Base-by-base conservation (phyloP, 2,113 vertebrate genomes). In the Leucopsar rothschildi region DNA sequence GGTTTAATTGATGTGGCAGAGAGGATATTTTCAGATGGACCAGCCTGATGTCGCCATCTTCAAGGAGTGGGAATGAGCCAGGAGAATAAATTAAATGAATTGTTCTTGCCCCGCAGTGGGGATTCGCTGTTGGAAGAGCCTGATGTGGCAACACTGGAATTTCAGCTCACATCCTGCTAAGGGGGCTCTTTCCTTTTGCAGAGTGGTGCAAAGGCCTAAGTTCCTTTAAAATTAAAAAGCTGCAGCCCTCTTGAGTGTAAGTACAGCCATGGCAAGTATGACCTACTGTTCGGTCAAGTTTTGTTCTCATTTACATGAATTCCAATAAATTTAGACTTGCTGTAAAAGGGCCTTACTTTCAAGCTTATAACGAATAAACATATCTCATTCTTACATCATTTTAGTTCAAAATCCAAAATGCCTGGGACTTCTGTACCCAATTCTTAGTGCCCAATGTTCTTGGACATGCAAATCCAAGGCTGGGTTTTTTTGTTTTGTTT, bases 61-160 rank as follows among this genome's bases (percentile, higher is more conserved):
- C 20, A 10, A 50, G 49, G 42, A 40, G 44, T 2, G 1, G 37
- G 52, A 52, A 57, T 21, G 49, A 59, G 50, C 11, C 5, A 1
- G 44, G 57, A 78, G 40, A 47, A 37, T n/a, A 25, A 79, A 20
- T 50, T 22, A 37, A 47, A 42, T 29, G 13, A 53, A 27, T n/a
- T 16, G 5, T 40, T 10, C 2, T 3, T 73, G 63, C 57, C 71
- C 63, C 0, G 0, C 1, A 0, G 1, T 31, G 42, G 27, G 63
- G n/a, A 23, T 79, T 66, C 5, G 19, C 29, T 61, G 0, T 2
- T 5, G 20, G 57, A 45, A 15, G 53, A 73, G 20, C 39, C 33
- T 1, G 1, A 4, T 23, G 55, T 61, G 50, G 33, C n/a, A 40
- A 4, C 1, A 1, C 47, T 52, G 16, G 60, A 31, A 81, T 66